Evolutionary conservation across 1,140 invertebrate genomes (phyloP).

Genomic region (Acarapis woodi): DNA sequence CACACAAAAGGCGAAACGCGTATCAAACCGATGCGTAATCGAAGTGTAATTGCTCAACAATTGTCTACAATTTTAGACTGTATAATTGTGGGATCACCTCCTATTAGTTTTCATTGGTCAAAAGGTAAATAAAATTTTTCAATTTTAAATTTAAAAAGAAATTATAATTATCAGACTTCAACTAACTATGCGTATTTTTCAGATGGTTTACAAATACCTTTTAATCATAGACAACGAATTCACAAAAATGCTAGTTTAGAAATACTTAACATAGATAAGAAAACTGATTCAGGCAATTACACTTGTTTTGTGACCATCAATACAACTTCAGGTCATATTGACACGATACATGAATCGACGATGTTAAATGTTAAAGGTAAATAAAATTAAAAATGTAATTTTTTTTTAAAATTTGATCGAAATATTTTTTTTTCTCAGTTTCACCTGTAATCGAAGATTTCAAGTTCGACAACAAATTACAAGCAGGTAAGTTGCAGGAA

Average conservation of each 20-base stretch:
- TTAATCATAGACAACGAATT: slow-evolving; percentile 77
- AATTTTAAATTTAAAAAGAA: too few relatives aligned
- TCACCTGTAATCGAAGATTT: slow-evolving; percentile 18
- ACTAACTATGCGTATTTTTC: slow-evolving; percentile 1
- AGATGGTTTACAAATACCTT: slow-evolving; percentile 46
- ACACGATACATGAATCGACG: not conserved
- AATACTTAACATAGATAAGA: slow-evolving; percentile 70
- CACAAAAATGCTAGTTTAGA: slow-evolving; percentile 73
- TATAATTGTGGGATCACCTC: not conserved
- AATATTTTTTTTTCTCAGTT: too few relatives aligned
- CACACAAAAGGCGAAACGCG: not conserved
- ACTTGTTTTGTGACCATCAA: not conserved
- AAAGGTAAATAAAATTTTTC: not conserved
- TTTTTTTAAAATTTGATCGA: too few relatives aligned
- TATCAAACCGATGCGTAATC: not conserved
- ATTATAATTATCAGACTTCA: not conserved
- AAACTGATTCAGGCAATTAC: slow-evolving; percentile 52
- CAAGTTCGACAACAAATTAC: slow-evolving; percentile 30
- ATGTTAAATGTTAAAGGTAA: not conserved
- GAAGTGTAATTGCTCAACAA: not conserved
- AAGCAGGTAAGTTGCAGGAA: too few relatives aligned
- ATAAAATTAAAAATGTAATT: not conserved
- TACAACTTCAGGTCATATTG: not conserved
- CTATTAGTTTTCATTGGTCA: not conserved
- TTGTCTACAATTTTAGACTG: not conserved